These are phyloP conservation scores for Cheilosia vernalis DNA, from an alignment of 2,888 invertebrate species.

Conservation along the genomic window DNA sequence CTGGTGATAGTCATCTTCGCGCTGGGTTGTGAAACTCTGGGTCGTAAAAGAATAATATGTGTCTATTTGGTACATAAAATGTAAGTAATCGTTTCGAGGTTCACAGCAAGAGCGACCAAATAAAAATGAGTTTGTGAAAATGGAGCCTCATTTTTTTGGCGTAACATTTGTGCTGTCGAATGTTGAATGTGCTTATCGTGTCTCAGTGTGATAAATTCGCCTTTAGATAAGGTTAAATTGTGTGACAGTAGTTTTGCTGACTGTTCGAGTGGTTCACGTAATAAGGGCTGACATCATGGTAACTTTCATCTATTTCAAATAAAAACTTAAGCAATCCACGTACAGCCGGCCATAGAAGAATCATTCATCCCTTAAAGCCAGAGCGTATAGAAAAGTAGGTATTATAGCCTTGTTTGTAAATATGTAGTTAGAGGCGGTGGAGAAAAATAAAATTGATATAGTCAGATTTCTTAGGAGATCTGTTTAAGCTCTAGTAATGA, in stretches of 20 bases:
- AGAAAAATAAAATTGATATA: no score
- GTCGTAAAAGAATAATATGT: conserved; percentile 15
- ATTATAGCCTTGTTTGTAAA: no score
- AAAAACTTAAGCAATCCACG: no score
- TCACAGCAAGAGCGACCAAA: not conserved
- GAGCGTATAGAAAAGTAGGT: no score
- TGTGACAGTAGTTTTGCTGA: not conserved
- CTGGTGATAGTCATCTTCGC: not conserved
- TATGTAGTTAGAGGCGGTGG: no score
- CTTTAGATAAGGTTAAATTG: not conserved
- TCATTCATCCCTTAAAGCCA: no score
- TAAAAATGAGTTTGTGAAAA: conserved; percentile 4
- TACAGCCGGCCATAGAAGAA: no score
- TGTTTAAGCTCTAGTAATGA: no score
- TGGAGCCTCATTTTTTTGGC: conserved; percentile 1
- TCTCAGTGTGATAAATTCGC: not conserved
- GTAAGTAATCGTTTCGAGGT: conserved; percentile 10
- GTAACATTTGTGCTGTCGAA: not conserved
- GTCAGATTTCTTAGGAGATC: no score
- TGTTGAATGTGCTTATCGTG: not conserved
- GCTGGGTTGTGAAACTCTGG: not conserved
- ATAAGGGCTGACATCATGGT: not conserved
- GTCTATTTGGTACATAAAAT: conserved; percentile 6
- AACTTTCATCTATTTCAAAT: no score
- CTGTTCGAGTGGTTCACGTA: not conserved